A percentile compares a stretch with the other conserved stretches of the same genome.
Conservation (phyloP, 1,140 invertebrate species). For the Drosophila novamexicana region DNA sequence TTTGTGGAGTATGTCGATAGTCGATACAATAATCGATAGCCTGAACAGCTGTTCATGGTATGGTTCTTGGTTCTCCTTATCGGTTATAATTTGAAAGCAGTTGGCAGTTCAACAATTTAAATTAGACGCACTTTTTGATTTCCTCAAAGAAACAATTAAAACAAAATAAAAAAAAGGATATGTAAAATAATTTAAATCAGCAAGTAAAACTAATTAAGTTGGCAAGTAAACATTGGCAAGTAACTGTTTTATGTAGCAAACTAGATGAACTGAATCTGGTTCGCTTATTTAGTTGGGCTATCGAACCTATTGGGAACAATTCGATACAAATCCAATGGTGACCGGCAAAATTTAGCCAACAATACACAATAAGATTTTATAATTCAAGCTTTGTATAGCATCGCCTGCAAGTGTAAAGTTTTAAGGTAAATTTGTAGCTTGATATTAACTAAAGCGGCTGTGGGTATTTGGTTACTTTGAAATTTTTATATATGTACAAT, state of each 20-base stretch:
- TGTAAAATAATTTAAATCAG: neutral
- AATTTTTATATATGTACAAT: constrained; percentile 27
- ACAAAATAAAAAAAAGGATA: neutral
- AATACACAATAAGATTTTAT: neutral
- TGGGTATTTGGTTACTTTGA: constrained; percentile 24
- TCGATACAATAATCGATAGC: neutral
- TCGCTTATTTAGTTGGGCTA: neutral
- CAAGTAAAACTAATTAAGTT: too few relatives aligned
- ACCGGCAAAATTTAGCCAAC: constrained; percentile 31
- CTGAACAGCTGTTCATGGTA: neutral
- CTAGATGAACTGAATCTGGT: neutral
- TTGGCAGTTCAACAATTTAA: neutral
- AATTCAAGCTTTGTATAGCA: neutral
- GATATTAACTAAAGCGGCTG: constrained; percentile 10
- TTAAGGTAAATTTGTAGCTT: neutral
- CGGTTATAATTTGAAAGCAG: neutral
- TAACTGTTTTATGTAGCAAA: neutral
- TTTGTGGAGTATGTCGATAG: neutral
- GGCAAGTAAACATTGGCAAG: too few relatives aligned
- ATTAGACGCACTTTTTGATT: neutral
- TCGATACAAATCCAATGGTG: constrained; percentile 10
- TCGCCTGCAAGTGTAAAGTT: neutral
- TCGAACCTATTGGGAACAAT: neutral
- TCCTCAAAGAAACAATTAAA: neutral
- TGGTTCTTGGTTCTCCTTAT: neutral